Percentiles rank a stretch among this genome's conserved stretches.
Conservation (phyloP, 2,888 invertebrate genomes). For the Andrena camellia region DNA sequence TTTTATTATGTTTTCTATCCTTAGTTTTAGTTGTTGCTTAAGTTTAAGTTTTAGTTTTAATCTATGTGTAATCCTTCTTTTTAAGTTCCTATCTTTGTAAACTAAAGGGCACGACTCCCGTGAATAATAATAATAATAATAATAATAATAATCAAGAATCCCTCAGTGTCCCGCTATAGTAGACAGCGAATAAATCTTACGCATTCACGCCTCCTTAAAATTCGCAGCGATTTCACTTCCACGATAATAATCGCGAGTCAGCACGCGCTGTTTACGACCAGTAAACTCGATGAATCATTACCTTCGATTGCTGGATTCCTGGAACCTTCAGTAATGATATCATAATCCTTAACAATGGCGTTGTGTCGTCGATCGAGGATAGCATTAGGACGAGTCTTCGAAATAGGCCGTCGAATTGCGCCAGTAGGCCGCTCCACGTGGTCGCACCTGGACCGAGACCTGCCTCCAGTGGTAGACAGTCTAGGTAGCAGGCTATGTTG, state of each 20-base stretch:
- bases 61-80: no score
- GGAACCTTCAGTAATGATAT: conserved; percentile 94
- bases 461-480: conserved; percentile 94
- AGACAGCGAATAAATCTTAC: conserved; percentile 10
- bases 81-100: no score
- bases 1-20: no score
- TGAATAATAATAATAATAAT: no score
- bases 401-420: conserved; percentile 95
- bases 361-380: conserved; percentile 89
- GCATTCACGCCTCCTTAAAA: not conserved
- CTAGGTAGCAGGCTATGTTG: conserved; percentile 97
- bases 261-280: conserved; percentile 15
- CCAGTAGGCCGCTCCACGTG: conserved; percentile 93
- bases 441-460: conserved; percentile 89
- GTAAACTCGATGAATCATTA: conserved; percentile 76
- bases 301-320: conserved; percentile 92
- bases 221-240: not conserved
- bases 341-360: conserved; percentile 91
- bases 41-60: no score
- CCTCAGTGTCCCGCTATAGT: not conserved
- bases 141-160: no score
- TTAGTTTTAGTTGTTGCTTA: no score
- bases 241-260: conserved; percentile 17
- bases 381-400: conserved; percentile 91
- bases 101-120: no score